These are phyloP conservation scores for Ceratina australensis DNA, from an alignment of 1,140 invertebrate species.

Conservation along the genomic window DNA sequence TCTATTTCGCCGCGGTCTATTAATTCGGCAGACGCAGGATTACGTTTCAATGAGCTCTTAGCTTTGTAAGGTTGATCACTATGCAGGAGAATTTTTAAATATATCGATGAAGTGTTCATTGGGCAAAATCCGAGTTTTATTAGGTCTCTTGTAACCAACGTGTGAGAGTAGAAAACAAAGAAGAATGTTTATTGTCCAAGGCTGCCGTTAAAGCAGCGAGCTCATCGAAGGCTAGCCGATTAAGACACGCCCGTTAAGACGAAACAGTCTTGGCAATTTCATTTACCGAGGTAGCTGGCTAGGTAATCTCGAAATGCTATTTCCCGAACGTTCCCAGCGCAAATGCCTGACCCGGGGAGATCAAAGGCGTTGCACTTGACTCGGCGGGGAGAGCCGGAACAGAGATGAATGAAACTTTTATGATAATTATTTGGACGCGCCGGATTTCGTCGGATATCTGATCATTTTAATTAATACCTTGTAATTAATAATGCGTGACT, in stretches of 20 bases:
- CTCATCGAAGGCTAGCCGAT: conserved; percentile 23
- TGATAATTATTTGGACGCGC: conserved; percentile 31
- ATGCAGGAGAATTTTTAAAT: no score
- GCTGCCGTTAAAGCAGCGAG: neutral
- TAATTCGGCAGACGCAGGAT: conserved; percentile 33
- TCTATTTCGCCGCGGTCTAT: conserved; percentile 37
- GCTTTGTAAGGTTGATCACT: no score
- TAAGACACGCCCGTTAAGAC: conserved; percentile 3
- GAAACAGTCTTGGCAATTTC: conserved; percentile 37
- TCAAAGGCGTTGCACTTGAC: conserved; percentile 19
- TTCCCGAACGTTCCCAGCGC: conserved; percentile 14
- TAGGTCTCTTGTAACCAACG: neutral
- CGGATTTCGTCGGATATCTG: neutral
- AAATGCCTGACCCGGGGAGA: conserved; percentile 22
- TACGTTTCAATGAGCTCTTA: neutral
- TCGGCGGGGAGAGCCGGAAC: neutral
- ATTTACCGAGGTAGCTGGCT: conserved; percentile 3
- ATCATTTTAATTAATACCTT: neutral
- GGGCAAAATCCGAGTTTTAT: neutral
- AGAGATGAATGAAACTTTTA: conserved; percentile 35
- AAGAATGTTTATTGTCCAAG: neutral
- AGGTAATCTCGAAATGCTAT: conserved; percentile 35
- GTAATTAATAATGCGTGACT: neutral
- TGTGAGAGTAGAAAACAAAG: neutral
- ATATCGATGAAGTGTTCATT: no score